Conservation (phyloP, 2,113 vertebrate species). For the Cranoglanis bouderius region DNA sequence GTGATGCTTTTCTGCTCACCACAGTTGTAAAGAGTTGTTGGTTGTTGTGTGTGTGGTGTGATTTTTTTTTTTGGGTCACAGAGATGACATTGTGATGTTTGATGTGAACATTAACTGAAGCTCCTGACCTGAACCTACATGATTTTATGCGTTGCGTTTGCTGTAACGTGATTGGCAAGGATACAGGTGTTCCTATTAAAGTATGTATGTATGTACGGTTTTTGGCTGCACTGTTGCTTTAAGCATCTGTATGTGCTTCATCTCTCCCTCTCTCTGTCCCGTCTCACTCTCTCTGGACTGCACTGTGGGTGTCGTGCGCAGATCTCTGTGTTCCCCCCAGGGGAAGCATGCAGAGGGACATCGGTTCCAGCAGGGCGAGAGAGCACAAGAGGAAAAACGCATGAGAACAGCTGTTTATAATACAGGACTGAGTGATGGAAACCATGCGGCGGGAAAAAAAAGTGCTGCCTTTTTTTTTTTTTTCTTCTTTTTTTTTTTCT, state of each 20-base stretch:
- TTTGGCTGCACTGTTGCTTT: background rate
- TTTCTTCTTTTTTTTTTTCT: background rate
- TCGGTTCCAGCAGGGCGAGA: constrained; percentile 72
- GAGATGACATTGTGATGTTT: no score
- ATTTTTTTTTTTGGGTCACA: background rate
- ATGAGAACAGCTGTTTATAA: constrained; percentile 56
- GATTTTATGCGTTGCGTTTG: background rate
- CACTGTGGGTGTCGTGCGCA: constrained; percentile 64
- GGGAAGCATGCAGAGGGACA: constrained; percentile 66
- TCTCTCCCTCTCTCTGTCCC: background rate
- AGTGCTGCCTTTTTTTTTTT: background rate
- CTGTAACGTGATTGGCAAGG: no score
- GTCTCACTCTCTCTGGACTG: constrained; percentile 45
- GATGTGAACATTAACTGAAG: background rate
- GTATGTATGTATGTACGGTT: background rate
- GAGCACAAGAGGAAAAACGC: constrained; percentile 45
- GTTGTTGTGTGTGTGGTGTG: no score
- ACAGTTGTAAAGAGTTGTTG: background rate
- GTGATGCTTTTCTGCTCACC: background rate
- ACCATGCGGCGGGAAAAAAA: background rate
- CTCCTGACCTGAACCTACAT: background rate
- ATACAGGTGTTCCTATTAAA: background rate
- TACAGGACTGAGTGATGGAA: constrained; percentile 9
- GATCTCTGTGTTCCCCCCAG: constrained; percentile 68
- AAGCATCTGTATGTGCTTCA: background rate